Conservation (phyloP, 1,140 invertebrate species). For the Centruroides sculpturatus region DNA sequence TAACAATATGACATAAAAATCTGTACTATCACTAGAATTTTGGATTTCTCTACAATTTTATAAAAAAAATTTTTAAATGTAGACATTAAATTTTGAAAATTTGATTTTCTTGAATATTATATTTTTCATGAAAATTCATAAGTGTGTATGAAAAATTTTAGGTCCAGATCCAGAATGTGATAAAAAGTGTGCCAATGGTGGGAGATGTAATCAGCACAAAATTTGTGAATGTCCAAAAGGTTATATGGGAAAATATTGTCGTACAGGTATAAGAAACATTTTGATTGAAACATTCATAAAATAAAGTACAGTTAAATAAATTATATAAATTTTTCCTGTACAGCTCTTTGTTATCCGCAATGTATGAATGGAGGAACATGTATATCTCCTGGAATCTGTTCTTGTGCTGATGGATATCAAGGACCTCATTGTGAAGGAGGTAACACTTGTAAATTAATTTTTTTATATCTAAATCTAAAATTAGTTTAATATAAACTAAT, state of each 20-base stretch:
- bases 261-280: conserved; percentile 32
- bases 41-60: too few relatives aligned
- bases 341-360: conserved; percentile 73
- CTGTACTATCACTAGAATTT: too few relatives aligned
- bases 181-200: conserved; percentile 66
- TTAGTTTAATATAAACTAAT: too few relatives aligned
- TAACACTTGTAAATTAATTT: conserved; percentile 28
- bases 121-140: too few relatives aligned
- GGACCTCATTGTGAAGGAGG: conserved; percentile 84
- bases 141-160: conserved; percentile 23
- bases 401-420: conserved; percentile 72
- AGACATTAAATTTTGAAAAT: too few relatives aligned
- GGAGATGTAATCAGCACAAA: conserved; percentile 61
- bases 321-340: neutral
- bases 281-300: neutral
- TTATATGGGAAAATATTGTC: conserved; percentile 74
- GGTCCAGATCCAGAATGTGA: conserved; percentile 76
- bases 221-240: conserved; percentile 75
- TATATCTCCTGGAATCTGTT: conserved; percentile 69
- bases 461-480: too few relatives aligned
- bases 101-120: too few relatives aligned
- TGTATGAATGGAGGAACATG: conserved; percentile 85
- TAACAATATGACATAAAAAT: too few relatives aligned
- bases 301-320: neutral
- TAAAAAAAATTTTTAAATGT: too few relatives aligned